Conservation (phyloP, 1,140 invertebrate species). For the Stenopsyche tienmushanensis region DNA sequence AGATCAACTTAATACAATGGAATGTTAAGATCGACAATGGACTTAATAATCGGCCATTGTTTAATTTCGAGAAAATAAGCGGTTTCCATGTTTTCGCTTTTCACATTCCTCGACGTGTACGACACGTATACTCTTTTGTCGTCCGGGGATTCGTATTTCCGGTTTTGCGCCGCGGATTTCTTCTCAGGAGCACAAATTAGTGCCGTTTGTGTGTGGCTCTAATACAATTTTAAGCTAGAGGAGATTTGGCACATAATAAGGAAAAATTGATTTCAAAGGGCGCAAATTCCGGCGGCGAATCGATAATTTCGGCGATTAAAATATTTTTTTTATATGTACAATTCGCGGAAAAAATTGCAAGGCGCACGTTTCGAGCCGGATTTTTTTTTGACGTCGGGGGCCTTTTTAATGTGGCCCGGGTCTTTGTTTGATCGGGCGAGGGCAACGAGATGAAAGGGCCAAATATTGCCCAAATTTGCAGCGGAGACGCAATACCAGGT, state of each 20-base stretch:
- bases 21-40: constrained; percentile 34
- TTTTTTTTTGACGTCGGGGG: neutral
- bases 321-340: neutral
- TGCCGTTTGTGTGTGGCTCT: neutral
- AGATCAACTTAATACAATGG: constrained; percentile 29
- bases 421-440: constrained; percentile 18
- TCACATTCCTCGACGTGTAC: no score
- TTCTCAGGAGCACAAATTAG: neutral
- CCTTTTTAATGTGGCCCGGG: neutral
- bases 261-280: no score
- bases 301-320: no score
- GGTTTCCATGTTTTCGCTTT: neutral
- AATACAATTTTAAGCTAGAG: no score
- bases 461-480: constrained; percentile 36
- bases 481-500: constrained; percentile 45
- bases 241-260: no score
- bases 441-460: constrained; percentile 15
- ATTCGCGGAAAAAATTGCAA: neutral
- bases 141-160: no score
- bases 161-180: no score
- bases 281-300: no score
- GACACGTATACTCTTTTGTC: no score
- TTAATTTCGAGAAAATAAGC: constrained; percentile 32
- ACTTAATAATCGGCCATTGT: constrained; percentile 38
- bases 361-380: no score